Evolutionary conservation across 1,140 invertebrate genomes (phyloP).

Genomic region (Coboldia fuscipes): DNA sequence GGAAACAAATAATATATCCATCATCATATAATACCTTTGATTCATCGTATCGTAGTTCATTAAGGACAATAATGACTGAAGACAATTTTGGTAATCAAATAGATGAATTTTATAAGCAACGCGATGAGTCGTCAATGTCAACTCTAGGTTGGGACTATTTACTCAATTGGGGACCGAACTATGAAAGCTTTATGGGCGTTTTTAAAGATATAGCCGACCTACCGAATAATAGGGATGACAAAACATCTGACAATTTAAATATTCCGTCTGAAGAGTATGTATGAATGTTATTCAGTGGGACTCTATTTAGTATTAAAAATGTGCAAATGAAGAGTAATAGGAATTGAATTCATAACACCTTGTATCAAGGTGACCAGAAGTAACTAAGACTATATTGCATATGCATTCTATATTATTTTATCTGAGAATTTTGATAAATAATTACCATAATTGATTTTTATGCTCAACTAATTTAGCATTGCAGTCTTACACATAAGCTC

Average conservation of each 20-base stretch:
- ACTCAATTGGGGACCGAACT: conserved; percentile 89
- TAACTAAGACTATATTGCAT: no score
- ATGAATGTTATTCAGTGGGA: no score
- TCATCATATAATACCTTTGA: conserved; percentile 80
- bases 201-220: conserved; percentile 91
- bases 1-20: conserved; percentile 35
- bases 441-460: no score
- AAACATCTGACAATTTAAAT: conserved; percentile 40
- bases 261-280: conserved; percentile 67
- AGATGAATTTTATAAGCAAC: conserved; percentile 49
- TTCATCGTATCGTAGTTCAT: conserved; percentile 78
- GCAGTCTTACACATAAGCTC: no score
- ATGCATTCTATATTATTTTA: no score
- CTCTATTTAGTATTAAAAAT: no score
- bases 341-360: no score
- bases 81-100: conserved; percentile 62
- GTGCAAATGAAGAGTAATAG: no score
- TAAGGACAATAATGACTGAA: conserved; percentile 78
- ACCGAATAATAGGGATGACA: conserved; percentile 51
- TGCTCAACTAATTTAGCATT: no score
- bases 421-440: no score
- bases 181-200: conserved; percentile 82
- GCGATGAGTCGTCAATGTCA: conserved; percentile 41
- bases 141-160: conserved; percentile 80
- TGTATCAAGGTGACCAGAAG: no score